phyloP scores from a whole-genome alignment of 2,888 invertebrate species.

The Acleris laterana region DNA sequence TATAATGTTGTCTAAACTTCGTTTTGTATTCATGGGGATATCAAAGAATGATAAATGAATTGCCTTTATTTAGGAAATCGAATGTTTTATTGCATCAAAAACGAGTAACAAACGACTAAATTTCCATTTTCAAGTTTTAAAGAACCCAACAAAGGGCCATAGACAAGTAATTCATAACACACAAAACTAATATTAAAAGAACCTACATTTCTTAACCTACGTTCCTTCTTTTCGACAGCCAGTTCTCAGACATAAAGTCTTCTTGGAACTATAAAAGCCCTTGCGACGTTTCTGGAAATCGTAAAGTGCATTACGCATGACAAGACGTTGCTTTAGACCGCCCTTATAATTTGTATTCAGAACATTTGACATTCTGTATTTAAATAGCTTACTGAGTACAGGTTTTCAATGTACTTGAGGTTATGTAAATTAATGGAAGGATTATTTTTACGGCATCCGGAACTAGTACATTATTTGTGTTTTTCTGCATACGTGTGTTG shows the following conservation, averaged over 20 bases:
- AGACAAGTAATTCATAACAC: neutral
- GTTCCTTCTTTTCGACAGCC: constrained; percentile 22
- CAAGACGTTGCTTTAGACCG: constrained; percentile 14
- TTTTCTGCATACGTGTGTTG: too few relatives aligned
- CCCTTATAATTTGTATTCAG: constrained; percentile 20
- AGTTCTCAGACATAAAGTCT: constrained; percentile 23
- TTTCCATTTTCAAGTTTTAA: too few relatives aligned
- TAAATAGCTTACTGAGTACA: neutral
- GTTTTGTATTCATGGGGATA: too few relatives aligned
- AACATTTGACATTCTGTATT: neutral
- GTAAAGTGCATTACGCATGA: constrained; percentile 20
- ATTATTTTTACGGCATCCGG: too few relatives aligned
- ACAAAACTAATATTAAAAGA: neutral
- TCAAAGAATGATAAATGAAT: too few relatives aligned
- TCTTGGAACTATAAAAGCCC: constrained; percentile 24
- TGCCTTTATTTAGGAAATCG: too few relatives aligned
- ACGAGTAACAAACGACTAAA: too few relatives aligned
- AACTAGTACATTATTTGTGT: too few relatives aligned
- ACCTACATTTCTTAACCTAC: neutral
- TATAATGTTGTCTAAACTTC: too few relatives aligned
- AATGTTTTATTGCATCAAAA: too few relatives aligned
- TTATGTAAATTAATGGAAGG: too few relatives aligned
- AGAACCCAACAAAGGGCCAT: too few relatives aligned
- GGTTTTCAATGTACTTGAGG: neutral
- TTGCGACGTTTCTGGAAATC: constrained; percentile 32